A percentile compares a stretch with the other conserved stretches of the same genome.
Conservation (phyloP, 2,113 vertebrate genomes). For the Tachysurus fulvidraco region DNA sequence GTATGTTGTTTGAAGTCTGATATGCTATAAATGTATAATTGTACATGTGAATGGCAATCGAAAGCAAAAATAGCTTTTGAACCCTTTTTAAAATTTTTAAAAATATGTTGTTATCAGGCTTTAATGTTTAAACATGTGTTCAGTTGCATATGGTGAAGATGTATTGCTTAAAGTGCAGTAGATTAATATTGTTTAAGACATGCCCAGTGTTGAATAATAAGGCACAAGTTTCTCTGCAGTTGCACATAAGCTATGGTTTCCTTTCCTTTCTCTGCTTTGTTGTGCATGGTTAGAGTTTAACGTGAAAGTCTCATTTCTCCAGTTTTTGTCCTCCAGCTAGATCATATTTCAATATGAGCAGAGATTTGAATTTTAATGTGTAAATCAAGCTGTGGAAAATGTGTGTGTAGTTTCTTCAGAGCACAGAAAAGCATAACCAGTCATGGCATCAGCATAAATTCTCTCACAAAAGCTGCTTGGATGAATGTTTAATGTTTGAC, state of each 20-base stretch:
- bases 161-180: no score
- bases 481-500: conserved; percentile 17
- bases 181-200: no score
- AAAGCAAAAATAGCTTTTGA: neutral
- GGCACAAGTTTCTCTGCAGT: neutral
- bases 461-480: conserved; percentile 4
- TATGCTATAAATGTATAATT: neutral
- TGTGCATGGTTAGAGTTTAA: neutral
- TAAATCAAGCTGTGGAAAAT: conserved; percentile 10
- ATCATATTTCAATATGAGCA: neutral
- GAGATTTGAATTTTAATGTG: conserved; percentile 1
- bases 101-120: no score
- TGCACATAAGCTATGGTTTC: neutral
- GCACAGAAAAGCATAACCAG: conserved; percentile 8
- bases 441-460: conserved; percentile 13
- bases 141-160: no score
- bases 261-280: neutral
- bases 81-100: no score
- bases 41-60: neutral
- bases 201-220: no score
- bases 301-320: neutral
- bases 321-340: neutral
- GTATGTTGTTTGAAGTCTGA: neutral
- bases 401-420: neutral
- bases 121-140: no score